Evolutionary conservation across 1,140 invertebrate genomes (phyloP), one percentile per base, ranked within the genome.

Genomic region (Cecropterus lyciades): DNA sequence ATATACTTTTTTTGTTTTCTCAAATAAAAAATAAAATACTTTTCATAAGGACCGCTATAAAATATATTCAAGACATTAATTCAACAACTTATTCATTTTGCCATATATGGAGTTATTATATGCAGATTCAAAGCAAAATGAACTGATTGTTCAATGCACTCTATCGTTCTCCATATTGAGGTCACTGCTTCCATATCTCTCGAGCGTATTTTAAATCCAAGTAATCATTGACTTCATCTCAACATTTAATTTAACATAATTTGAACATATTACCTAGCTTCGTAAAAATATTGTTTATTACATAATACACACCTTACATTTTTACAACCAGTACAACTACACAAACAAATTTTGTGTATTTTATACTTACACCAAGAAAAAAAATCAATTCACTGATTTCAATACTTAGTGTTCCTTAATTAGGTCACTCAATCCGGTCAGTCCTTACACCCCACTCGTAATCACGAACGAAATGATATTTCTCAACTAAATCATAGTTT

Each of bases 321-420:
- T 5, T 40, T 11, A 40, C 37, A 40, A 40, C 37, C 5, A 40
- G 37, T 40, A 40, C 37, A n/a, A 40, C 37, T 40, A 40, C 37
- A 40, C 7, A 40, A 40, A 40, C 11, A 40, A 40, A 40, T 40
- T 40, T 40, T 40, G 37, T 40, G 37, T 40, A 40, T 40, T 40
- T 40, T 5, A 55, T 55, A 40, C 33, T 55, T 40, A 55, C 52
- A 37, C 33, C 0, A 42, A 37, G 16, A n/a, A 0, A 24, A 37
- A 27, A 14, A 37, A 20, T n/a, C 46, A 60, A 48, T n/a, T 13
- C 57, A 60, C 45, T 60, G 15, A 60, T n/a, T 33, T 33, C 30
- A 33, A 33, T 33, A 60, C 45, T 40, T 27, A 60, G 24, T 37
- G 42, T 49, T 48, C 30, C 27, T 48, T 37, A 60, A 60, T 40